Evolutionary conservation across 2,113 vertebrate species (phyloP), one percentile per base, ranked within the genome.

Genomic region (Parus major): DNA sequence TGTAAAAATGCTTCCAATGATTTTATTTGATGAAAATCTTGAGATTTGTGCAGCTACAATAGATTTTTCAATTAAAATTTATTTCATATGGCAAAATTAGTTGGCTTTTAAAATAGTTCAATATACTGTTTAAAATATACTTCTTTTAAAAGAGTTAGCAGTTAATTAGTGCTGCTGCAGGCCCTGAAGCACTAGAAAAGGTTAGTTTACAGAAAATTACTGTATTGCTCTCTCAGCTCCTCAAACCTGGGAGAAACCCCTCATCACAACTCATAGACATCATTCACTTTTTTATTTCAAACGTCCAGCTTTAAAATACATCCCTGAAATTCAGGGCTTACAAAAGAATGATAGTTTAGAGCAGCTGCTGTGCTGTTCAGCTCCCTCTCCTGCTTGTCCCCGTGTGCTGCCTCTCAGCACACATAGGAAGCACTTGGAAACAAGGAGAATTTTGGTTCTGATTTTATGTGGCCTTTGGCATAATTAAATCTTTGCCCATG

Each of bases 371-470:
- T 15, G 31, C 15, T 68, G 63, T 16, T 44, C 70, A 64, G 3
- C 12, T 73, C 35, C 39, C 27, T 84, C 46, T 90, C 16, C 60
- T 49, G 23, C 19, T 50, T 21, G 8, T 44, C n/a, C 0, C 0
- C 31, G 11, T 11, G 12, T 6, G 20, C 35, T 78, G 23, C 59
- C 11, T 70, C 52, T 56, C 14, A 1, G 17, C 29, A 23, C 11
- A 28, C 0, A 2, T 0, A 2, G 33, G 7, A 14, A 63, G 2
- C 1, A 0, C 9, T 47, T 60, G 53, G 57, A n/a, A 79, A 44
- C 11, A n/a, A 49, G n/a, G 36, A 52, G 0, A 0, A 8, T 15
- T 31, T 66, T 42, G 36, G 11, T 66, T 75, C 21, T 84, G 73
- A 47, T 22, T 83, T 86, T 44, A 15, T 47, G 29, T 5, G 27